Evolutionary conservation across 2,113 vertebrate species (phyloP), one percentile per base, ranked within the genome.

Genomic region (Rhinolophus ferrumequinum): DNA sequence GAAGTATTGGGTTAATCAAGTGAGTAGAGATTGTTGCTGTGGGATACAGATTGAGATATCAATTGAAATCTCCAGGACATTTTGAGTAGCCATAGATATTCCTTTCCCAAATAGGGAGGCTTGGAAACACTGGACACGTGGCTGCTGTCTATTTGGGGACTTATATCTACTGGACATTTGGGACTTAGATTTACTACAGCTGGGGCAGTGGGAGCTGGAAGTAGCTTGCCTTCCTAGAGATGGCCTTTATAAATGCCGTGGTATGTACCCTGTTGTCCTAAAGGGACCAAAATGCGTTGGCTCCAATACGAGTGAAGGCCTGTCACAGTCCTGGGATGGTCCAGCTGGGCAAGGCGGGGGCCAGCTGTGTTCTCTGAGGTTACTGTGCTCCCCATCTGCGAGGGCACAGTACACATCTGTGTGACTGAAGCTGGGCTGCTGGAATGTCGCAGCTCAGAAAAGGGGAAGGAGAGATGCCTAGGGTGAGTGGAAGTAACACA

Each of bases 241-340:
- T 8, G 30, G 10, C 47, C 62, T 75, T 50, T 56, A 2, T n/a
- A 5, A 19, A 3, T 47, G 62, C 33, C 38, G 4, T 44, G 62
- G 44, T 35, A 1, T 2, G 9, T 18, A 10, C 38, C 33, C 64
- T 52, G 16, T 52, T 28, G 5, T 70, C 10, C 26, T 9, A 47
- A 58, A 75, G 41, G 35, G 54, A 19, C 22, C 5, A 1, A 22
- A 14, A 13, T 5, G 21, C 26, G 1, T 14, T 3, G 41, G 64
- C 38, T 79, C 24, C 30, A 7, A 0, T 5, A 0, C 7, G 54
- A 56, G 62, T 26, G 73, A 33, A 11, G 82, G 28, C 47, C 22
- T 21, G 10, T 4, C 4, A 5, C 11, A 0, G 79, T 28, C 47
- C 38, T 47, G 24, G 0, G 6, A 10, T 11, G 0, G 13, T 3